Evolutionary conservation across 2,797 vertebrate genomes (phyloP), one percentile per base, ranked within the genome.

Genomic region (Menidia menidia): DNA sequence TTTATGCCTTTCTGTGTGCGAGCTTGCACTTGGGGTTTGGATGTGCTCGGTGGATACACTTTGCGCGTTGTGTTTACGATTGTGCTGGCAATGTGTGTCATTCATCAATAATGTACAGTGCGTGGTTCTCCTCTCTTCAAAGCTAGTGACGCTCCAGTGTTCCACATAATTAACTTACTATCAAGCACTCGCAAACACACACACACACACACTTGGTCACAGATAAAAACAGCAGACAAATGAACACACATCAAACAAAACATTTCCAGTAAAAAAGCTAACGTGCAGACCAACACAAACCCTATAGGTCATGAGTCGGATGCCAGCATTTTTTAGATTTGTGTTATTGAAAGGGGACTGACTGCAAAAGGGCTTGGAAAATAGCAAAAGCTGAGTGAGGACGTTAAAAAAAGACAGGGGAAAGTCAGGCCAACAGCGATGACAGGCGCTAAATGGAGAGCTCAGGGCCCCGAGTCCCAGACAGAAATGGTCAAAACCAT

Each of bases 31-130:
- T 70, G 64, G 59, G 66, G 31, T 35, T 76, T 77, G 33, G 71
- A 52, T 71, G 69, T 12, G 18, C 73, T 64, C 15, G 48, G 39
- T n/a, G 30, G 64, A 18, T 25, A 39, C 30, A 42, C 55, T 56
- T 56, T 18, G 35, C 65, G 66, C 57, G 71, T 48, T 90, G 86
- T 91, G 82, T 87, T 84, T 84, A 86, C 82, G 87, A 86, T 77
- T 71, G 56, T 76, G 85, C 77, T 64, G 18, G 83, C 77, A 89
- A 93, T 92, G 80, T 92, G 90, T 93, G 93, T 91, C 92, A 92
- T 75, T 88, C 88, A 94, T 94, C 90, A 93, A 94, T 94, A 93
- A 94, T 94, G 91, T 89, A 94, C 69, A 44, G 81, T 68, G 76
- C 80, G 77, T 75, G 86, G 82, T 86, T 87, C 83, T 74, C 65